These are phyloP conservation scores for Yoshiicerus persimilis DNA, from an alignment of 1,140 invertebrate species.

Conservation along the genomic window DNA sequence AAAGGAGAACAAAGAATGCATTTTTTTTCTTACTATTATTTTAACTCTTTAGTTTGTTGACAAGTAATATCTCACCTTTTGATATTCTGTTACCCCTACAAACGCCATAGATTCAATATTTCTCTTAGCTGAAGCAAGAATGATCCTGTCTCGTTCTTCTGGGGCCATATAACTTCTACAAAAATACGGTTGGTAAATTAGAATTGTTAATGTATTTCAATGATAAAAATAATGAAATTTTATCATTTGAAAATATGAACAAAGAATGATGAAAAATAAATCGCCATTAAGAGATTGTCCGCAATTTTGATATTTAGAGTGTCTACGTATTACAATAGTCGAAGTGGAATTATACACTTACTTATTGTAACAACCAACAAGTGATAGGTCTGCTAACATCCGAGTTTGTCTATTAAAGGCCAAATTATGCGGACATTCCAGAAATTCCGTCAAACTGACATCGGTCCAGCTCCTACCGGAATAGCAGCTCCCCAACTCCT, in stretches of 20 bases:
- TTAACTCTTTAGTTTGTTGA: background rate
- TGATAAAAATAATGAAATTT: too few species aligned
- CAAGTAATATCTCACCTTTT: slow-evolving; percentile 64
- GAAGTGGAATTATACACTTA: background rate
- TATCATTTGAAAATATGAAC: background rate
- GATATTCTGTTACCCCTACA: slow-evolving; percentile 94
- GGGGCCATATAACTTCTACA: slow-evolving; percentile 65
- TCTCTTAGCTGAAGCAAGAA: slow-evolving; percentile 90
- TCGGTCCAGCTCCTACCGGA: slow-evolving; percentile 66
- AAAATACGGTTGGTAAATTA: background rate
- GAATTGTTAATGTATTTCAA: background rate
- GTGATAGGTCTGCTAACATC: slow-evolving; percentile 92
- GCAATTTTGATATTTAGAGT: too few species aligned
- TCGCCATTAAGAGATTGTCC: too few species aligned
- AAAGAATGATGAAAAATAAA: too few species aligned
- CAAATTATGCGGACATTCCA: slow-evolving; percentile 86
- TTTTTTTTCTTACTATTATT: background rate
- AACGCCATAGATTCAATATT: slow-evolving; percentile 94
- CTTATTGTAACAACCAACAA: slow-evolving; percentile 93
- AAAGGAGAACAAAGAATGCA: slow-evolving; percentile 32
- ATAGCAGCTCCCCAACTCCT: slow-evolving; percentile 77
- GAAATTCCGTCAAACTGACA: slow-evolving; percentile 79
- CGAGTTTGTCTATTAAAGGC: slow-evolving; percentile 94
- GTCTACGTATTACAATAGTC: too few species aligned
- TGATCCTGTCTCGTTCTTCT: slow-evolving; percentile 71